Base-by-base conservation (phyloP, 2,797 vertebrate species). In the Sebastes steindachneri region DNA sequence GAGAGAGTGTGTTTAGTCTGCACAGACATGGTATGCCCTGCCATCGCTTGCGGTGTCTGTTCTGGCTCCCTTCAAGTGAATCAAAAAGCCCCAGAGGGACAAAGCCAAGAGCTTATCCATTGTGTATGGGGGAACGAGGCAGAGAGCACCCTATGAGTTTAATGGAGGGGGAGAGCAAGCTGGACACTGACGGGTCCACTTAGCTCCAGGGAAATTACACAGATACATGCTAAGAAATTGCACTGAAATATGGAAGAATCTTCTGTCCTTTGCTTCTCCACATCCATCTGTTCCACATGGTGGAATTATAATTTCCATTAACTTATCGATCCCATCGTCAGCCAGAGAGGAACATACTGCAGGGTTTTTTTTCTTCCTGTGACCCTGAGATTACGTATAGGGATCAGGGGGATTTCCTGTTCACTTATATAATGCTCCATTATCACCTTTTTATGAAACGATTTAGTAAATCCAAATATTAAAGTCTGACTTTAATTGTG, bases 61-160 rank as follows among this genome's bases (percentile, higher is more conserved):
- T 95, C 91, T 93, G 79, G 73, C 91, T 87, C 88, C 90, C 89
- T 93, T 92, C 94, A 89, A 93, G 89, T 92, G 89, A 91, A 87
- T 95, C 92, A 92, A 90, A 95, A 95, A 93, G 80, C 58, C 86
- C 67, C 80, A 86, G 79, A 88, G 90, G 90, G 86, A 90, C 83
- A 89, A 88, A 88, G 86, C 86, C 89, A 94, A 81, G 76, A 82
- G 86, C 84, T 71, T 87, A 88, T 86, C 86, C 83, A 83, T 77
- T 89, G 88, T 90, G 84, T 80, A 84, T 33, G 53, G 75, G 69
- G 57, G 80, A 84, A 88, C 75, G 73, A 86, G 80, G 69, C 73
- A 80, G 73, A 75, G 76, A 90, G 83, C 77, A 66, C 81, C 84
- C 75, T 79, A 85, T 45, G 81, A 88, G 79, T 79, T 77, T 80